phyloP scores from a whole-genome alignment of 2,797 vertebrate species.

The Chanos chanos region DNA sequence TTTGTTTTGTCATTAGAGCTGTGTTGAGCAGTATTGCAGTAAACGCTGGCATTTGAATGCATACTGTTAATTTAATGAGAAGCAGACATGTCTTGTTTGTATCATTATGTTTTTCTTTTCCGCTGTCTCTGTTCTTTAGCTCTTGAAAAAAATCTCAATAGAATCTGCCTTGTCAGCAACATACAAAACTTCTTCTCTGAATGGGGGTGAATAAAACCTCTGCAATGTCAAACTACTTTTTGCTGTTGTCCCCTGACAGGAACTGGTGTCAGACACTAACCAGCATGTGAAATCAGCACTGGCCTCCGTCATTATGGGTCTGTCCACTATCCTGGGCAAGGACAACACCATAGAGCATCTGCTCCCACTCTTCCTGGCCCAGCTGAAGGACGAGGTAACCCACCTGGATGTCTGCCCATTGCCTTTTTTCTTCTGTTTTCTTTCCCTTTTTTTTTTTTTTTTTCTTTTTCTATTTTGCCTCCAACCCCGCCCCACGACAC shows the following conservation, averaged over 20 bases:
- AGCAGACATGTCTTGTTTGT: neutral
- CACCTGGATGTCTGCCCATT: neutral
- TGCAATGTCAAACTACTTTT: neutral
- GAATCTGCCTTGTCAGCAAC: too few relatives aligned
- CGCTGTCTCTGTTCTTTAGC: neutral
- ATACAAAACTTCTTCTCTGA: slow-evolving; percentile 20
- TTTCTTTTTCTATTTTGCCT: neutral
- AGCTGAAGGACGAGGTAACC: slow-evolving; percentile 84
- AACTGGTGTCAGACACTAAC: slow-evolving; percentile 84
- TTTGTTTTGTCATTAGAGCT: too few relatives aligned
- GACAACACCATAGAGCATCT: slow-evolving; percentile 86
- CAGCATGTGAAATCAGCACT: slow-evolving; percentile 86
- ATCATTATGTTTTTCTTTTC: slow-evolving; percentile 23
- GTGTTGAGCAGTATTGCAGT: too few relatives aligned
- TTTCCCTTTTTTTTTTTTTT: neutral
- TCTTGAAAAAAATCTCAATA: too few relatives aligned
- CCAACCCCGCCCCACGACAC: neutral
- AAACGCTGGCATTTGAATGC: too few relatives aligned
- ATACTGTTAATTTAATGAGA: neutral
- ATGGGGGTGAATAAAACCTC: slow-evolving; percentile 19
- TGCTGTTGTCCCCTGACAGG: slow-evolving; percentile 55
- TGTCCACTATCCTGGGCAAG: slow-evolving; percentile 84
- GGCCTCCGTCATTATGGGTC: slow-evolving; percentile 85
- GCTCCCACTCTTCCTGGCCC: slow-evolving; percentile 82
- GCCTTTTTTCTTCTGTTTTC: neutral